These are phyloP conservation scores for Furcula furcula DNA, from an alignment of 2,888 invertebrate species.

Conservation along the genomic window DNA sequence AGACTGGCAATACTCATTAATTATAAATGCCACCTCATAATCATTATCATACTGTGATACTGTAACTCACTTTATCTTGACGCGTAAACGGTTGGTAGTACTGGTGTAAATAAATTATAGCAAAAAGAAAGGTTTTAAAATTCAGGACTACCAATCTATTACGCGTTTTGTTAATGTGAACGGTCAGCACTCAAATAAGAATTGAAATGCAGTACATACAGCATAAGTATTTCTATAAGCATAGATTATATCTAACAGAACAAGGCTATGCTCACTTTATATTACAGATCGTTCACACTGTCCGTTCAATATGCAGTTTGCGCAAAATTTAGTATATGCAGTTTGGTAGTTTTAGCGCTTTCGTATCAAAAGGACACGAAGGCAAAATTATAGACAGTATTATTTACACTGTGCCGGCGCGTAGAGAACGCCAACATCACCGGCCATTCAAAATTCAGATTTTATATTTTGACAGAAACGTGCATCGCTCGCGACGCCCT, in stretches of 20 bases:
- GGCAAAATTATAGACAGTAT: too few relatives aligned
- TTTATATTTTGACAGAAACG: too few relatives aligned
- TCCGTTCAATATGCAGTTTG: too few relatives aligned
- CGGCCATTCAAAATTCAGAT: too few relatives aligned
- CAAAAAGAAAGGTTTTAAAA: neutral
- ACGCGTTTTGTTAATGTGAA: neutral
- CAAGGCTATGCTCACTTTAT: too few relatives aligned
- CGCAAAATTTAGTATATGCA: too few relatives aligned
- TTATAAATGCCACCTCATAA: conserved; percentile 55
- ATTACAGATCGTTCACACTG: too few relatives aligned
- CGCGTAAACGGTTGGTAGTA: neutral
- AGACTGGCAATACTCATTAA: conserved; percentile 72
- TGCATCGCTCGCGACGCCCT: too few relatives aligned
- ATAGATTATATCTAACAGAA: neutral
- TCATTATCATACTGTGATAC: conserved; percentile 26
- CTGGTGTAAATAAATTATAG: neutral
- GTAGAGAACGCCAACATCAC: too few relatives aligned
- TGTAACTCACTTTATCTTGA: neutral
- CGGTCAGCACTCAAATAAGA: neutral
- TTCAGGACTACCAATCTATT: neutral
- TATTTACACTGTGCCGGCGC: too few relatives aligned
- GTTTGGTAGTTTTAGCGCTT: too few relatives aligned
- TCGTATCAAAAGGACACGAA: too few relatives aligned
- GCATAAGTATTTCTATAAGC: neutral
- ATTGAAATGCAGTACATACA: neutral